These are phyloP conservation scores for Porites lutea DNA, from an alignment of 64 coral and sea anemone genomes.

Conservation along the genomic window DNA sequence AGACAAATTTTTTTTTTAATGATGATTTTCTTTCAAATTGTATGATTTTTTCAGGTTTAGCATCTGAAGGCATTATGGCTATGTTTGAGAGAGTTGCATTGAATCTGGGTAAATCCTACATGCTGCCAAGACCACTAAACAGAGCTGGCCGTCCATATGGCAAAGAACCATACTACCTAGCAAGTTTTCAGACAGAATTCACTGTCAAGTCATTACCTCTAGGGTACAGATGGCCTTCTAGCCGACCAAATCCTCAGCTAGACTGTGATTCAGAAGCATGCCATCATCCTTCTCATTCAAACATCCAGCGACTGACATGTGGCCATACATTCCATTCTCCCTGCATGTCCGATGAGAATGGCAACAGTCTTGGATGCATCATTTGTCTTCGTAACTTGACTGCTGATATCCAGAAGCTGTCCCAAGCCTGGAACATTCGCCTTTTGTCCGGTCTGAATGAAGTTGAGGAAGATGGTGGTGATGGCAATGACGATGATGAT, in stretches of 20 bases:
- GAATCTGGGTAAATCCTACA: conserved; percentile 50
- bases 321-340: too few species aligned
- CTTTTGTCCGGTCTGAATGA: conserved; percentile 5
- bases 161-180: conserved; percentile 65
- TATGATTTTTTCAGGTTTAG: conserved; percentile 51
- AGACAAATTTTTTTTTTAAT: too few species aligned
- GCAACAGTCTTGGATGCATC: too few species aligned
- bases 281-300: too few species aligned
- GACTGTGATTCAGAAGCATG: conserved; percentile 47
- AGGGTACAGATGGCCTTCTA: conserved; percentile 66
- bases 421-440: conserved; percentile 47
- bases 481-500: too few species aligned
- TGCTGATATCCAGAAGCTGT: too few species aligned
- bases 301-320: too few species aligned
- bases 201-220: conserved; percentile 63
- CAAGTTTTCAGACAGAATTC: conserved; percentile 58
- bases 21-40: background rate
- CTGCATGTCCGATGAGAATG: too few species aligned
- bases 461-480: too few species aligned
- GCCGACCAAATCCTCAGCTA: conserved; percentile 50
- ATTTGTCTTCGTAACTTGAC: conserved; percentile 55
- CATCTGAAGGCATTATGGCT: conserved; percentile 59
- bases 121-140: conserved; percentile 61
- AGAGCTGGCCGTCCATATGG: conserved; percentile 55
- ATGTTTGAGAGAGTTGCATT: conserved; percentile 76